Conservation (phyloP, 1,140 invertebrate species). For the Scaptomyza hsui region DNA sequence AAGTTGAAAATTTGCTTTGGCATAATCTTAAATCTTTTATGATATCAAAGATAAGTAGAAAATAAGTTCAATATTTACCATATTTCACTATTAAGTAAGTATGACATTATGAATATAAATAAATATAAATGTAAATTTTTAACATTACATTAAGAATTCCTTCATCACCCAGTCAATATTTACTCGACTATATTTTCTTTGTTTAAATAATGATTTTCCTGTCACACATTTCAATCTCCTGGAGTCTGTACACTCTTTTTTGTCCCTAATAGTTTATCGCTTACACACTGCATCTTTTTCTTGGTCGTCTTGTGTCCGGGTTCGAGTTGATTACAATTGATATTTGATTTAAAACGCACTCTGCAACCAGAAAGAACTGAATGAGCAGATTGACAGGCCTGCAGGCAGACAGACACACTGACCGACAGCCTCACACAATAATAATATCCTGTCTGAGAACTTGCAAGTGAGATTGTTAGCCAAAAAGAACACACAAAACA, state of each 20-base stretch:
- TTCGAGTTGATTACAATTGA: constrained; percentile 46
- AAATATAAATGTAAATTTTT: too few relatives aligned
- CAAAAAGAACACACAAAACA: not conserved
- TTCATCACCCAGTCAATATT: not conserved
- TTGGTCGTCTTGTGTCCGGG: constrained; percentile 1
- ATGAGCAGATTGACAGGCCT: not conserved
- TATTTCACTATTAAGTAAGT: too few relatives aligned
- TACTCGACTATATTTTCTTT: not conserved
- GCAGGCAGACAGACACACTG: not conserved
- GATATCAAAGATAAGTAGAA: not conserved
- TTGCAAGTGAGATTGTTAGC: constrained; percentile 35
- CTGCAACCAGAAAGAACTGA: not conserved
- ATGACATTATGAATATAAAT: too few relatives aligned
- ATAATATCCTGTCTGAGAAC: constrained; percentile 50
- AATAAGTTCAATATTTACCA: not conserved
- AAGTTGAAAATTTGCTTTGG: constrained; percentile 10
- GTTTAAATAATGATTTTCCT: constrained; percentile 5
- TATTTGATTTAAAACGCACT: constrained; percentile 60
- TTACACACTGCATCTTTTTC: not conserved
- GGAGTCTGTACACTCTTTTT: not conserved
- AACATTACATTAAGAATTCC: too few relatives aligned
- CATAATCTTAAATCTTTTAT: not conserved
- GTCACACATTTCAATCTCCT: constrained; percentile 3
- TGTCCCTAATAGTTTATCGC: not conserved
- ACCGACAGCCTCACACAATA: constrained; percentile 36